These are phyloP conservation scores for Podarcis raffonei DNA, from an alignment of 2,113 vertebrate genomes.

Conservation along the genomic window DNA sequence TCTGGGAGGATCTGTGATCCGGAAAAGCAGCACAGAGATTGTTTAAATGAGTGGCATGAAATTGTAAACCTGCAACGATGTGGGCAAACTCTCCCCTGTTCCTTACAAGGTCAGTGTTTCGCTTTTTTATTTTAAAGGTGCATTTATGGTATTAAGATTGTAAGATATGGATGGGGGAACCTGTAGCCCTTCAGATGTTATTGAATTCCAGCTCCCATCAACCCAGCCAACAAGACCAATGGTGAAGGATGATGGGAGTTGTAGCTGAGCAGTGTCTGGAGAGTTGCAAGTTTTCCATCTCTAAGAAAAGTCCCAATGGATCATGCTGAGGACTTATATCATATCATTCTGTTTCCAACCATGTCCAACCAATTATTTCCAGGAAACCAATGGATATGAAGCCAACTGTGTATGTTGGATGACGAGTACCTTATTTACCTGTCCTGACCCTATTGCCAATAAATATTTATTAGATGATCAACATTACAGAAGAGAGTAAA, in stretches of 20 bases:
- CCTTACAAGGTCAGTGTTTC: background rate
- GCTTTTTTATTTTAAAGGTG: background rate
- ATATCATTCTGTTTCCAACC: background rate
- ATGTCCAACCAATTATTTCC: background rate
- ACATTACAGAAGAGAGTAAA: background rate
- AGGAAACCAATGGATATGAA: background rate
- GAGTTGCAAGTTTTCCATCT: too few species aligned
- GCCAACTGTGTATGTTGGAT: background rate
- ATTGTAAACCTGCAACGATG: constrained; percentile 51
- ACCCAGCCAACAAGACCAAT: too few species aligned
- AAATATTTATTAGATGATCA: background rate
- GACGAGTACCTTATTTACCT: background rate
- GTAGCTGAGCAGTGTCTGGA: too few species aligned
- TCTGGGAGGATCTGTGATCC: too few species aligned
- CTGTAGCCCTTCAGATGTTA: too few species aligned
- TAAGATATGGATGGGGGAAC: too few species aligned
- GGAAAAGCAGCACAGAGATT: too few species aligned
- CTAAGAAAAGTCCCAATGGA: background rate
- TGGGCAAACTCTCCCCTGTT: background rate
- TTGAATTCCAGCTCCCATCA: too few species aligned
- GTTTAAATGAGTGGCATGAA: background rate
- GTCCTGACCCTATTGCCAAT: background rate
- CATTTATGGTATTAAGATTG: background rate
- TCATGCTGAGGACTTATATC: background rate
- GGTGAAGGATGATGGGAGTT: too few species aligned